Evolutionary conservation across 2,797 vertebrate genomes (phyloP), one percentile per base, ranked within the genome.

Genomic region (Leptodactylus fallax): DNA sequence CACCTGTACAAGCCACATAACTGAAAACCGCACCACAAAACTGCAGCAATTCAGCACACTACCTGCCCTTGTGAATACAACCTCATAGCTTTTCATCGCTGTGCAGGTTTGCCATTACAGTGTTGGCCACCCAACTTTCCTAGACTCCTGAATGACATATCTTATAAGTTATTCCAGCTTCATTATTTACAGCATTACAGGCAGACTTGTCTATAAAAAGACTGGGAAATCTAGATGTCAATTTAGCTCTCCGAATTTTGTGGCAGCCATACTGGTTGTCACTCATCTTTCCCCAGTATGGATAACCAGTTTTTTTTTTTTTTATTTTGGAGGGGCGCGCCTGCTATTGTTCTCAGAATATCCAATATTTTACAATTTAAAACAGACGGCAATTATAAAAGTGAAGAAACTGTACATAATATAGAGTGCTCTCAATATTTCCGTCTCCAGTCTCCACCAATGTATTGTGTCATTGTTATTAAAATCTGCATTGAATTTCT

Each of bases 401-500:
- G 3, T 19, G 27, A 21, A 47, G 4, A 21, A 80, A 47, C 27
- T 11, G 11, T 60, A 8, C 4, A 10, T 16, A 80, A 47, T 61
- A 14, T 47, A 45, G 12, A 63, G 11, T n/a, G 11, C 47, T 61
- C 27, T 80, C 5, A 21, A 60, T 80, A 21, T 60, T 27, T 80
- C 45, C 53, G 17, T 16, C 79, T 63, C 56, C 58, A 63, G 23
- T 79, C 56, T 21, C 36, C 58, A 47, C 60, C 79, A 23, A n/a
- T 49, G 17, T 49, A 19, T 81, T 49, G 45, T 63, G 10, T 77
- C 21, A 77, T 53, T 51, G 49, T 53, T 77, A 49, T 76, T 76
- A 76, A 76, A 49, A 47, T n/a, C 72, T 76, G 72, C 47, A 7
- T 76, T 51, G 45, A 76, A 76, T 76, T 76, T 76, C 11, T 12